Conservation (phyloP, 1,140 invertebrate genomes). For the Helicoverpa armigera region DNA sequence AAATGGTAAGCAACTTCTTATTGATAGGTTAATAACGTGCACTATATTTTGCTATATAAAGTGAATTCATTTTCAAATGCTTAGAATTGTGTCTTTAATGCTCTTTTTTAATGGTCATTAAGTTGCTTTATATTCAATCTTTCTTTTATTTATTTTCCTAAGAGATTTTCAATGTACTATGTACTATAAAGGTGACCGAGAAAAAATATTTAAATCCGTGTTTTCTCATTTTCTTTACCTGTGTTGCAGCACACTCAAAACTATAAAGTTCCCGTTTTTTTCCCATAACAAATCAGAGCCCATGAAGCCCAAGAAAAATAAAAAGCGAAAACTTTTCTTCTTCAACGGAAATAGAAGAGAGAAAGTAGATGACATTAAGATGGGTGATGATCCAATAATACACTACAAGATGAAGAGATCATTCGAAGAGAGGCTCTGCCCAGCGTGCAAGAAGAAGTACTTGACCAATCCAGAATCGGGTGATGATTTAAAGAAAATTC, state of each 20-base stretch:
- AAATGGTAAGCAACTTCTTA: constrained; percentile 53
- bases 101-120: too few species aligned
- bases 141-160: too few species aligned
- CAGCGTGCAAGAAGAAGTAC: constrained; percentile 35
- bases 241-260: constrained; percentile 58
- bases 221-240: neutral
- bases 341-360: constrained; percentile 46
- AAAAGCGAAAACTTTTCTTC: constrained; percentile 56
- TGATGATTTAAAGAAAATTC: constrained; percentile 29
- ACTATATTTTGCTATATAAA: too few species aligned
- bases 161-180: too few species aligned
- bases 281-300: constrained; percentile 63
- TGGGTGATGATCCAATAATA: neutral
- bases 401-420: constrained; percentile 53
- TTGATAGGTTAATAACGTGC: too few species aligned
- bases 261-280: constrained; percentile 70
- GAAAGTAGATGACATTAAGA: neutral
- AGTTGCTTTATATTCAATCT: too few species aligned
- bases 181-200: neutral
- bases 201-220: neutral
- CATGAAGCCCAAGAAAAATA: constrained; percentile 55
- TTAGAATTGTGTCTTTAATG: too few species aligned
- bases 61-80: too few species aligned
- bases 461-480: neutral
- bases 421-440: constrained; percentile 45